Evolutionary conservation across 2,888 invertebrate species (phyloP).

Genomic region (Tetragonisca angustula): DNA sequence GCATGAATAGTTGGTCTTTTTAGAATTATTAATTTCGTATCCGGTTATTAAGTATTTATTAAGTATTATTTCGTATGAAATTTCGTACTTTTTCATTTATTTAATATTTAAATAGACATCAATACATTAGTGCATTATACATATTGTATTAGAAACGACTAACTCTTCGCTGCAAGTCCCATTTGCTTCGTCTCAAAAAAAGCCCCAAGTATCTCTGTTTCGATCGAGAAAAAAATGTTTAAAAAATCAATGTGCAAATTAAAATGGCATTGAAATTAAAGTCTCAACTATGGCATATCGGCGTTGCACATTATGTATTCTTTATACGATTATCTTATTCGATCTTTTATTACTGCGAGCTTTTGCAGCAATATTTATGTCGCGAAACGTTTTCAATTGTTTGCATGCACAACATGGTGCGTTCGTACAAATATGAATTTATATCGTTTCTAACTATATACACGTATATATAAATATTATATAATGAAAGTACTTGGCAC

Average conservation of each 20-base stretch:
- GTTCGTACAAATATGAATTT: slow-evolving; percentile 8
- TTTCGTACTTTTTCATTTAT: background rate
- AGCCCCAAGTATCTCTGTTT: background rate
- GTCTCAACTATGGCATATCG: slow-evolving; percentile 20
- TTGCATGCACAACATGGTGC: slow-evolving; percentile 14
- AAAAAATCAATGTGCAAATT: background rate
- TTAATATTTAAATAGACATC: background rate
- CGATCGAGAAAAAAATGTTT: background rate
- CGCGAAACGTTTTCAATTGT: slow-evolving; percentile 22
- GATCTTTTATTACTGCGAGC: slow-evolving; percentile 6
- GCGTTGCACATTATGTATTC: slow-evolving; percentile 7
- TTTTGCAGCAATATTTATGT: slow-evolving; percentile 21
- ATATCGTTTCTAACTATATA: slow-evolving; percentile 9
- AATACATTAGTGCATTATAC: background rate
- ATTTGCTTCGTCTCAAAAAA: background rate
- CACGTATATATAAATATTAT: too few relatives aligned
- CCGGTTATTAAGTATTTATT: background rate
- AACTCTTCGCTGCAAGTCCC: background rate
- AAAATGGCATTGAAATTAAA: background rate
- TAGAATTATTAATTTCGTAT: slow-evolving; percentile 7
- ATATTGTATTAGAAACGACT: background rate
- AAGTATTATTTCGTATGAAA: background rate
- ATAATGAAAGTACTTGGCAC: slow-evolving; percentile 8
- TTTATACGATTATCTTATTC: background rate
- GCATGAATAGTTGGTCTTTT: background rate